Base-by-base conservation (phyloP, 2,888 invertebrate species). In the Nemurella pictetii region DNA sequence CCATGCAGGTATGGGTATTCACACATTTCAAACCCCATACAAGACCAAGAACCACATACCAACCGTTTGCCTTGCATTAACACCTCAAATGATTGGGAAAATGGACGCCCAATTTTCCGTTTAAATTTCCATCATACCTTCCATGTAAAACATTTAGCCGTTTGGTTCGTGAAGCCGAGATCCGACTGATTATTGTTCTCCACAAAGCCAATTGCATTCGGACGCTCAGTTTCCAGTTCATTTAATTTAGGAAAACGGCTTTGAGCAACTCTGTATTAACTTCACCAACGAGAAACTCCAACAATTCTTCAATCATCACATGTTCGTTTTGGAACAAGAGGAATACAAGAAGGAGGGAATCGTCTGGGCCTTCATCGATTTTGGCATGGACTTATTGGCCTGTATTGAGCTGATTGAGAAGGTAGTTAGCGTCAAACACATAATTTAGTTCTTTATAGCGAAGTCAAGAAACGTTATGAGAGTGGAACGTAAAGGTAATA, bases 281-380 rank as follows among this genome's bases (percentile, higher is more conserved):
- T 99, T 99, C 93, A 99, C 99, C 92, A 99, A 99, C 92, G 99
- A 99, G 92, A 98, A 98, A 93, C 94, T 99, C 89, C 99, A 99
- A 93, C 99, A 99, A 93, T 99, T 99, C 94, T 99, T 99, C 95
- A 99, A 99, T 93, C 99, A 99, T 92, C 96, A 98, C 95, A 99
- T 99, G 99, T 99, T 99, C 92, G 98, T 99, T 88, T 93, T 99
- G 92, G 99, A 99, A 92, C 99, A 99, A 95, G 98, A 99, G 92
- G 99, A 99, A 91, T 99, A 99, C 93, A 97, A 96, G 90, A 95
- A 93, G 90, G 99, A 99, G 92, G 98, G 98, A 90, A 99, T 99
- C 92, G 94, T 96, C 90, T 99, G 99, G 99, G 95, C 95, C 91
- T 99, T 99, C 93, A 99, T 99, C 93, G 99, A 99, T 93, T 99